These are phyloP conservation scores for Thunnus albacares DNA, from an alignment of 2,797 vertebrate genomes.

Conservation along the genomic window DNA sequence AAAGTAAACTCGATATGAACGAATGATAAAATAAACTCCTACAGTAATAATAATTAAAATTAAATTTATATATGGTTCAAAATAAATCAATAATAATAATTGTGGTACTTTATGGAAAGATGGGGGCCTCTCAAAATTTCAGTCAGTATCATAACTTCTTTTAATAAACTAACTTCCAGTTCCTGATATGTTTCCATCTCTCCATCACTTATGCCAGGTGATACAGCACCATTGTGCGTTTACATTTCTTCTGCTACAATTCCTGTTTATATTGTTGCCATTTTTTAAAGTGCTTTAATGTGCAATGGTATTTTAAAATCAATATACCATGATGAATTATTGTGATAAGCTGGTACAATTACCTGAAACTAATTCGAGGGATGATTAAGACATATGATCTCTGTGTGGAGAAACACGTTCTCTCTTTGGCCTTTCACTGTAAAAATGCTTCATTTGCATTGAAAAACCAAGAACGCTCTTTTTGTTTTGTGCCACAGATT, in stretches of 20 bases:
- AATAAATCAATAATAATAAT: not conserved
- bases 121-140: not conserved
- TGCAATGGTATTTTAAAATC: slow-evolving; percentile 19
- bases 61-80: not conserved
- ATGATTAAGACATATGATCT: not conserved
- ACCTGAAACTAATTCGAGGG: slow-evolving; percentile 6
- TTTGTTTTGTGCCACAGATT: not conserved
- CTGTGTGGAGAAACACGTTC: not conserved
- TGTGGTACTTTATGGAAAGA: not conserved
- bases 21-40: not conserved
- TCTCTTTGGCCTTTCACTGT: not conserved
- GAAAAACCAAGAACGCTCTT: too few relatives aligned
- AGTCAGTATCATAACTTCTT: not conserved
- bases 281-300: slow-evolving; percentile 20
- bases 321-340: slow-evolving; percentile 16
- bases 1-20: too few relatives aligned
- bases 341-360: slow-evolving; percentile 2
- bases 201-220: not conserved
- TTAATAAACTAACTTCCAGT: not conserved
- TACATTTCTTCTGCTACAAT: not conserved
- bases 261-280: not conserved
- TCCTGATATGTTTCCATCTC: not conserved
- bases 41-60: not conserved
- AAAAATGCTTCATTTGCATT: not conserved
- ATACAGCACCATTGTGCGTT: not conserved